A percentile compares a stretch with the other conserved stretches of the same genome.
Evolutionary conservation across 2,888 invertebrate genomes (phyloP).

Genomic region (Drosophila bunnanda): DNA sequence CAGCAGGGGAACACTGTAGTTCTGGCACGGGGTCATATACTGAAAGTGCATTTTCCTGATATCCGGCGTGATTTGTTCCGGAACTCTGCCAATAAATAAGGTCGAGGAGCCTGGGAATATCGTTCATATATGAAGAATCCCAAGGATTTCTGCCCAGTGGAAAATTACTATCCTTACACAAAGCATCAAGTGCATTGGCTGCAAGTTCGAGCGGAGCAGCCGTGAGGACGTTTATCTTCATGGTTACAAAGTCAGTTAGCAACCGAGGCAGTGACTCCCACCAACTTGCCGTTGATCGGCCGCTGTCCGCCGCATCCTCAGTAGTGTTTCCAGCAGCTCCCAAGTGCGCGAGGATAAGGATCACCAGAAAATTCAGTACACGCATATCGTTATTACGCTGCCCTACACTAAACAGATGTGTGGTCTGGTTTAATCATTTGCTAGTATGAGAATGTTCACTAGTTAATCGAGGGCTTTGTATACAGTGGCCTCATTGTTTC

Average conservation of each 20-base stretch:
- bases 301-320: background rate
- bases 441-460: conserved; percentile 3
- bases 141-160: background rate
- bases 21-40: conserved; percentile 75
- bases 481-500: conserved; percentile 34
- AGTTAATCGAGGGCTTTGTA: conserved; percentile 27
- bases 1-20: conserved; percentile 76
- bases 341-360: conserved; percentile 13
- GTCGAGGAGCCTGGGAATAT: conserved; percentile 72
- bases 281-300: conserved; percentile 39
- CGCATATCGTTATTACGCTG: conserved; percentile 18
- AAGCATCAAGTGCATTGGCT: conserved; percentile 65
- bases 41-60: conserved; percentile 79
- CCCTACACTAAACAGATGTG: background rate
- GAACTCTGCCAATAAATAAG: conserved; percentile 60
- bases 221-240: conserved; percentile 74
- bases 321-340: conserved; percentile 11
- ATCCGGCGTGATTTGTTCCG: conserved; percentile 75
- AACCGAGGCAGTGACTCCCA: conserved; percentile 54
- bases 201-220: conserved; percentile 74
- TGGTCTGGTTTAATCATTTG: conserved; percentile 9
- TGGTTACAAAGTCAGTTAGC: conserved; percentile 63
- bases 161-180: conserved; percentile 64
- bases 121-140: background rate
- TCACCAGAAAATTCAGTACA: conserved; percentile 5